Conservation (phyloP, 1,140 invertebrate species). For the Drepana arcuata region DNA sequence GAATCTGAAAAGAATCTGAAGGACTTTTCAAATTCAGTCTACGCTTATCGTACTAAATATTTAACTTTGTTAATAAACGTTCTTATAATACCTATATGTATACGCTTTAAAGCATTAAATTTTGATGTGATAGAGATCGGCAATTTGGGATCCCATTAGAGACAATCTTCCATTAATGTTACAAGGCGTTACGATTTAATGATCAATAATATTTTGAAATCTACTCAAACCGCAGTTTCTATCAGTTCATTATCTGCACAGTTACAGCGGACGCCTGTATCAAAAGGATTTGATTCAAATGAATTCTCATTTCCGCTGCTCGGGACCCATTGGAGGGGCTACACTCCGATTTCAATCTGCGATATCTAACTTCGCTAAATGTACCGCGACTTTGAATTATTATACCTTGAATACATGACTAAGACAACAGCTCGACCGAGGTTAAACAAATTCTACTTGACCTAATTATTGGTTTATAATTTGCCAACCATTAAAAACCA, state of each 20-base stretch:
- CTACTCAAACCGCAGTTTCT: constrained; percentile 10
- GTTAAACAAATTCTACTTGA: too few species aligned
- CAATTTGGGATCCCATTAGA: constrained; percentile 4
- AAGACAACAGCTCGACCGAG: too few species aligned
- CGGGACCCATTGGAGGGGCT: constrained; percentile 4
- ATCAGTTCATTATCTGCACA: constrained; percentile 16
- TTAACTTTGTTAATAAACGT: too few species aligned
- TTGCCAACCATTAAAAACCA: too few species aligned
- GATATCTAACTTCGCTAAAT: constrained; percentile 11
- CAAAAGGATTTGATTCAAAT: constrained; percentile 26
- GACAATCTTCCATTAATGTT: constrained; percentile 3
- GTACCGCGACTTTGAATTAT: too few species aligned
- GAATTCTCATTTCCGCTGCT: constrained; percentile 18
- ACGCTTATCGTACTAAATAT: too few species aligned
- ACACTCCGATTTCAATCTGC: constrained; percentile 12
- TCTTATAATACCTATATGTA: too few species aligned
- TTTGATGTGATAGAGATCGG: constrained; percentile 4
- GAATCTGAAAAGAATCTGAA: too few species aligned
- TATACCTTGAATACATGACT: too few species aligned
- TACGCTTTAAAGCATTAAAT: too few species aligned
- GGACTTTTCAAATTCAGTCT: too few species aligned
- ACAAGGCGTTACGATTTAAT: constrained; percentile 7
- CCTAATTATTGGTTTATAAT: too few species aligned
- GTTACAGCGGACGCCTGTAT: constrained; percentile 16
- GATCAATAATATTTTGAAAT: constrained; percentile 14